These are phyloP conservation scores for Apis laboriosa DNA, from an alignment of 1,140 invertebrate species.

Conservation along the genomic window DNA sequence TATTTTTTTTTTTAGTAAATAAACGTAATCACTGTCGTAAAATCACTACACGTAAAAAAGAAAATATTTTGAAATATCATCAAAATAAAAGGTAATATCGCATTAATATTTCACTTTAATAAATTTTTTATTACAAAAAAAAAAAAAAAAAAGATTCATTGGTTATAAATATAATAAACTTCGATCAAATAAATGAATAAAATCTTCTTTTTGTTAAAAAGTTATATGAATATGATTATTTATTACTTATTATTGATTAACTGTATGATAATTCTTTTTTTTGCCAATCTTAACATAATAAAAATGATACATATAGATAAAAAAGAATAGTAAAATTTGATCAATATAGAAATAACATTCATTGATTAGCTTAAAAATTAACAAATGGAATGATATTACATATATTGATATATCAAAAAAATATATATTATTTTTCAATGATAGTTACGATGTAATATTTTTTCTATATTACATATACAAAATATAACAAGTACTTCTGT, in stretches of 20 bases:
- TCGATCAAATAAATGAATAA: constrained; percentile 3
- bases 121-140: not conserved
- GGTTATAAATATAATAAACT: not conserved
- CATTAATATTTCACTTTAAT: not conserved
- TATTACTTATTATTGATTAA: constrained; percentile 25
- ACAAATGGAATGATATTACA: not conserved
- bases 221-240: constrained; percentile 1
- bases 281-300: not conserved
- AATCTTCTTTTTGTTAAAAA: constrained; percentile 41
- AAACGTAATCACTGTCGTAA: constrained; percentile 7
- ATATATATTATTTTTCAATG: constrained; percentile 1
- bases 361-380: not conserved
- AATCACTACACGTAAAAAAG: not conserved
- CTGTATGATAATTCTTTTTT: not conserved
- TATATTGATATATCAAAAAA: not conserved
- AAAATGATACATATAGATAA: constrained; percentile 32
- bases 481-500: not conserved
- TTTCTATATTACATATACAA: constrained; percentile 28
- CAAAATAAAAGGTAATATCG: not conserved
- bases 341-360: constrained; percentile 19
- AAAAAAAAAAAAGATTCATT: not conserved
- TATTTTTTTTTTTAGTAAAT: constrained; percentile 12
- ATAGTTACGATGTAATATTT: constrained; percentile 9
- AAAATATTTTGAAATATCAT: not conserved
- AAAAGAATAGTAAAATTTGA: not conserved